Conservation (phyloP, 2,113 vertebrate genomes). For the Proteles cristata region DNA sequence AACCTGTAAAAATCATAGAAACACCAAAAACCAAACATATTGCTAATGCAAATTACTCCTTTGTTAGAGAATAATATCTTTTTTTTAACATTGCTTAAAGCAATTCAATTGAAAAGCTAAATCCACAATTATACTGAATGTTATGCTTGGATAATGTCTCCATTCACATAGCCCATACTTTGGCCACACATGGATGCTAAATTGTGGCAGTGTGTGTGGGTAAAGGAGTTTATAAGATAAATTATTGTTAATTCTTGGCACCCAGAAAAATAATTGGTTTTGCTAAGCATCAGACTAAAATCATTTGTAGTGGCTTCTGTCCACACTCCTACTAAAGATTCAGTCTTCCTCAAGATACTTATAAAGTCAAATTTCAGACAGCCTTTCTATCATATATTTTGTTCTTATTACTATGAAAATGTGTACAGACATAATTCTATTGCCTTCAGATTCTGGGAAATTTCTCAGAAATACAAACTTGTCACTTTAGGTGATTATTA, state of each 20-base stretch:
- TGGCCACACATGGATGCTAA: neutral
- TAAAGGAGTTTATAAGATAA: neutral
- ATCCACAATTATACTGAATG: constrained; percentile 16
- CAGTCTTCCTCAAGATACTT: neutral
- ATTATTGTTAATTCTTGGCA: constrained; percentile 21
- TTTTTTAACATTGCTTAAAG: constrained; percentile 44
- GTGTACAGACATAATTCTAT: neutral
- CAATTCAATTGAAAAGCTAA: constrained; percentile 53
- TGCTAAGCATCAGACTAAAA: neutral
- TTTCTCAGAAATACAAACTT: constrained; percentile 1
- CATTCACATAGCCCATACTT: neutral
- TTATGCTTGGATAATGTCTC: constrained; percentile 4
- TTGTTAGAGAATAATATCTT: constrained; percentile 52
- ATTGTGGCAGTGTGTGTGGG: neutral
- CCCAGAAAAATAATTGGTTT: neutral
- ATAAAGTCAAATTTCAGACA: neutral
- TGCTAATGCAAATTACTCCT: constrained; percentile 61
- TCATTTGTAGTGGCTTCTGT: neutral
- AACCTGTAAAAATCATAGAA: constrained; percentile 60
- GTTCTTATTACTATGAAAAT: neutral
- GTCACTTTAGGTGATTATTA: neutral
- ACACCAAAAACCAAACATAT: constrained; percentile 35
- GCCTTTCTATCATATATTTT: neutral
- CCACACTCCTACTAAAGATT: neutral
- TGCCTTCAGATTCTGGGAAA: neutral